A percentile compares a stretch with the other conserved stretches of the same genome.
Evolutionary conservation across 2,888 invertebrate species (phyloP).

Genomic region (Athalia cordata): DNA sequence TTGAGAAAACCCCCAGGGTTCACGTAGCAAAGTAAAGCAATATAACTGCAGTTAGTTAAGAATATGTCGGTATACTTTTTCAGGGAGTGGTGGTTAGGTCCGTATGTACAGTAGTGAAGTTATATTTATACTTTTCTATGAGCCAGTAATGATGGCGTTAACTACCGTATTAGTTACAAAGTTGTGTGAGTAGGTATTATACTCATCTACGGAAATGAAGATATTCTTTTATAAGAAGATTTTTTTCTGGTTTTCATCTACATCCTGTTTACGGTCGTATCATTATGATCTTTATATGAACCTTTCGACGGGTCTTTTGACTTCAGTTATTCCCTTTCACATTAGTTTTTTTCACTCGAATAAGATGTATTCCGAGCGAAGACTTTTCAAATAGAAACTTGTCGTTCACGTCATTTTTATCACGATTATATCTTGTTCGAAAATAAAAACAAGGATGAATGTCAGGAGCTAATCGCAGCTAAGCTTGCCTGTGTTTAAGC

Average conservation of each 20-base stretch:
- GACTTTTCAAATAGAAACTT: conserved; percentile 2
- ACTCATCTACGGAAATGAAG: not conserved
- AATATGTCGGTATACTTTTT: not conserved
- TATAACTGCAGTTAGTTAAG: not conserved
- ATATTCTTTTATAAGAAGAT: not conserved
- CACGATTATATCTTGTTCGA: not conserved
- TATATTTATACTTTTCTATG: not conserved
- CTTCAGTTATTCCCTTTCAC: too few species aligned
- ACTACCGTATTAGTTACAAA: not conserved
- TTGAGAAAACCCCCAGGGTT: conserved; percentile 14
- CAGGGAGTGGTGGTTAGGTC: not conserved
- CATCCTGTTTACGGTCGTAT: too few species aligned
- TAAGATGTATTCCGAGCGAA: too few species aligned
- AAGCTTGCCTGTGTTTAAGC: conserved; percentile 7
- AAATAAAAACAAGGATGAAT: conserved; percentile 11
- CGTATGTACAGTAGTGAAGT: not conserved
- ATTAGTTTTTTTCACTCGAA: too few species aligned
- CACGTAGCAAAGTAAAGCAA: not conserved
- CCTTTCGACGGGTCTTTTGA: too few species aligned
- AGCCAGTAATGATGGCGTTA: not conserved
- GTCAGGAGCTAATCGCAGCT: conserved; percentile 7
- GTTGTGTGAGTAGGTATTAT: not conserved
- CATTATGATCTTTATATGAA: too few species aligned
- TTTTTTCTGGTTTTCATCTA: not conserved
- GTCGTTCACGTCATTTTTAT: not conserved